Evolutionary conservation across 1,140 invertebrate genomes (phyloP), one percentile per base, ranked within the genome.

Genomic region (Olivierus martensii): DNA sequence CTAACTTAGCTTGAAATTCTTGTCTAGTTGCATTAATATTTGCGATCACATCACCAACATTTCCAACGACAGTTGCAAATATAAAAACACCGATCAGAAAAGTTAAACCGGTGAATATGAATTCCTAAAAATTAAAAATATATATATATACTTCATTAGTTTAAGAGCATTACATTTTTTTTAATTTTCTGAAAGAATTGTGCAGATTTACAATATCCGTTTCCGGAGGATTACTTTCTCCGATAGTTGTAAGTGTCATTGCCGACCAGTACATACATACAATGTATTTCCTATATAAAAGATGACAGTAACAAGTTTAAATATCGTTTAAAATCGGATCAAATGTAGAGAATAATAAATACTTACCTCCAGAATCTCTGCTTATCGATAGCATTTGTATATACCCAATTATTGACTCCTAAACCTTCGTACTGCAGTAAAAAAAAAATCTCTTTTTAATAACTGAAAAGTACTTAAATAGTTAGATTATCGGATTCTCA

Each of bases 1-100:
- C 22, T 42, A 15, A 58, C 56, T 49, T 46, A 14, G 56, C 49
- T 45, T 58, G 56, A 37, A 58, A 58, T 39, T 58, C 56, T 46
- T 58, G 56, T 17, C 56, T 37, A 22, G 53, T 55, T 6, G 56
- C 56, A 15, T 58, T 58, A 52, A 58, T 54, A 28, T 49, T 58
- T 3, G 56, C 49, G 6, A 58, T 58, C 5, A 58, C 56, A 37
- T 58, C 56, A n/a, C 56, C 56, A 5, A 58, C 56, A 37, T 58
- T 58, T 37, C 56, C 56, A 43, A 58, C 49, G 4, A 58, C 56
- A 19, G 52, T 55, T 9, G 56, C 56, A 46, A 58, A 58, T 11
- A 58, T 52, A 12, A 58, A 55, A 28, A 58, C 56, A 36, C 56
- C 56, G 10, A 43, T 55, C 21, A 58, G 3, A 14, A 55, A 58